Evolutionary conservation across 2,113 vertebrate genomes (phyloP), one percentile per base, ranked within the genome.

Genomic region (Candoia aspera): DNA sequence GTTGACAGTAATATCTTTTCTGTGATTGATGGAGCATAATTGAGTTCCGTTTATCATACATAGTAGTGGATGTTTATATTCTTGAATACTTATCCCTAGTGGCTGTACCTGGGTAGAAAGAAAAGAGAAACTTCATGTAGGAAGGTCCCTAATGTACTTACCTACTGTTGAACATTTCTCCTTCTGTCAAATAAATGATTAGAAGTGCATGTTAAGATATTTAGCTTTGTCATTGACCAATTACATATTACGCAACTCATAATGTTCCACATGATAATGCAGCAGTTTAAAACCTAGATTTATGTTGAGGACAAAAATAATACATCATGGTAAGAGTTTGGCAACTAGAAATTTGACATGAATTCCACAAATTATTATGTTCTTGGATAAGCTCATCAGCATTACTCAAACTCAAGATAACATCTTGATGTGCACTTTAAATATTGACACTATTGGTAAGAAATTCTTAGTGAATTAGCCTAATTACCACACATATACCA

Each of bases 1-100:
- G 57, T 55, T 90, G 93, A 90, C 0, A 0, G 86, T 89, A 90
- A 92, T 95, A 91, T 90, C 85, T 94, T 73, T 93, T 96, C 84
- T 94, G 73, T 96, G 93, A 91, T 92, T 92, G 62, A 89, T 95
- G 91, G 93, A 92, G 92, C 73, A 94, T 84, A 93, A 88, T 58
- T 90, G 90, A 94, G 58, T 60, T 91, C 84, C 55, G 54, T 93
- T 95, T 92, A 88, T 91, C 93, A n/a, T 86, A 89, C 0, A 3
- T 15, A 90, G 91, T 93, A 93, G 60, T 60, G 83, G 91, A 88
- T 90, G 54, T 0, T 0, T 92, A 53, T 94, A 29, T 33, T 91
- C 90, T 89, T 88, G 46, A 42, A 86, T 85, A 73, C 1, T 90
- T 95, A 95, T 93, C 79, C 60, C 83, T 58, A 53, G 29, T 57